Conservation (phyloP, 2,113 vertebrate genomes). For the Zapus hudsonius region DNA sequence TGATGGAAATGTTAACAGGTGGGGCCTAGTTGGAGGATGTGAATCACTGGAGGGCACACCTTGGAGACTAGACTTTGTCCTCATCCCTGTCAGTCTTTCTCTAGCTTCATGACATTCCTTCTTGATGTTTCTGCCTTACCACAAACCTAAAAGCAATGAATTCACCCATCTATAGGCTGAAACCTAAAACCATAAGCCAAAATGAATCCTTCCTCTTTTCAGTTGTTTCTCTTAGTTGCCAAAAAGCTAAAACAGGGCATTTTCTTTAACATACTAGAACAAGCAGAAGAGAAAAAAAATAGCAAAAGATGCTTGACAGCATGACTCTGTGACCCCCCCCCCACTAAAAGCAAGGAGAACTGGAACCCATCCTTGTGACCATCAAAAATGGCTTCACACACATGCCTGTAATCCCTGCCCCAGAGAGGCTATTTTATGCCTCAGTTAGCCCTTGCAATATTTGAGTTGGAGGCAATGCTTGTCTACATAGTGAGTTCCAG, state of each 20-base stretch:
- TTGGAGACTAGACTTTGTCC: neutral
- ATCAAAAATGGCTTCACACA: neutral
- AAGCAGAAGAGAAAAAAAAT: neutral
- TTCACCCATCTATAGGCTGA: neutral
- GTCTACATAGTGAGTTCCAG: no score
- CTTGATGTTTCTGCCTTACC: neutral
- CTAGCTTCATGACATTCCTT: neutral
- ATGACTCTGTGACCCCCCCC: neutral
- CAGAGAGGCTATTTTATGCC: no score
- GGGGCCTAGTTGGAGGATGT: neutral
- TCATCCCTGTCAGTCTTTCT: neutral
- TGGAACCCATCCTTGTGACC: neutral
- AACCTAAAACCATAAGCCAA: neutral
- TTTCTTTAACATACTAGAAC: no score
- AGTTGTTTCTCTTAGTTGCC: neutral
- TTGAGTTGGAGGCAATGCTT: no score
- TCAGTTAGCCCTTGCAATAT: no score
- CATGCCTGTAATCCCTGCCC: no score
- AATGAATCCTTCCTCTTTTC: neutral
- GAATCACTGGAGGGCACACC: neutral
- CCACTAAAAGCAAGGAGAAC: neutral
- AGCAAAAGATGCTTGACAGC: neutral
- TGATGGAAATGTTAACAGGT: neutral
- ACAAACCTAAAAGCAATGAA: neutral
- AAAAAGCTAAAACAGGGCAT: neutral